phyloP scores from a whole-genome alignment of 2,797 vertebrate genomes.

The Myotis vivesi region DNA sequence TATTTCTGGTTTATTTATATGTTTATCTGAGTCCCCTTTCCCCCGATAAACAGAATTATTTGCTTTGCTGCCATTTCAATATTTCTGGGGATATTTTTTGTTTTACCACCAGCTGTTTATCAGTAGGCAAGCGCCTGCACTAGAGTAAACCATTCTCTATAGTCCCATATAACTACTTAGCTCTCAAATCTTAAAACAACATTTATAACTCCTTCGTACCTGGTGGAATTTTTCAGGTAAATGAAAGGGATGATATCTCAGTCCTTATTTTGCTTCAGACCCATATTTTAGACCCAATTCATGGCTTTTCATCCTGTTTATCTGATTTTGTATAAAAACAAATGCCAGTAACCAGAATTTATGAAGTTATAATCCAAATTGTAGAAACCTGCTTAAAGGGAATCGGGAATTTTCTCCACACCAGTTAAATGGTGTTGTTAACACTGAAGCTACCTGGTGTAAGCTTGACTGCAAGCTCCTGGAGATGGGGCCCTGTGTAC shows the following conservation, averaged over 20 bases:
- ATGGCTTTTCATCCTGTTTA: neutral
- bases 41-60: conserved; percentile 42
- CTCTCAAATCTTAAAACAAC: conserved; percentile 1
- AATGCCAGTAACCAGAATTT: neutral
- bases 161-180: neutral
- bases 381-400: neutral
- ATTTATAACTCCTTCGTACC: neutral
- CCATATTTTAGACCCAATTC: neutral
- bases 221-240: conserved; percentile 26
- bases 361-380: neutral
- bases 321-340: neutral
- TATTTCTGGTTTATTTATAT: conserved; percentile 49
- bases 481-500: fast-evolving
- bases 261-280: neutral
- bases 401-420: neutral
- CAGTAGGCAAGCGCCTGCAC: neutral
- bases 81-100: conserved; percentile 29
- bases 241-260: neutral
- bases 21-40: conserved; percentile 19
- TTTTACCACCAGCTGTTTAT: conserved; percentile 1
- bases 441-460: neutral
- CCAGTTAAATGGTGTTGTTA: neutral
- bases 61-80: neutral
- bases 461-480: neutral
- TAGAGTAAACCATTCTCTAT: neutral